Conservation (phyloP, 2,797 vertebrate species). For the Poeciliopsis paucimaculata region DNA sequence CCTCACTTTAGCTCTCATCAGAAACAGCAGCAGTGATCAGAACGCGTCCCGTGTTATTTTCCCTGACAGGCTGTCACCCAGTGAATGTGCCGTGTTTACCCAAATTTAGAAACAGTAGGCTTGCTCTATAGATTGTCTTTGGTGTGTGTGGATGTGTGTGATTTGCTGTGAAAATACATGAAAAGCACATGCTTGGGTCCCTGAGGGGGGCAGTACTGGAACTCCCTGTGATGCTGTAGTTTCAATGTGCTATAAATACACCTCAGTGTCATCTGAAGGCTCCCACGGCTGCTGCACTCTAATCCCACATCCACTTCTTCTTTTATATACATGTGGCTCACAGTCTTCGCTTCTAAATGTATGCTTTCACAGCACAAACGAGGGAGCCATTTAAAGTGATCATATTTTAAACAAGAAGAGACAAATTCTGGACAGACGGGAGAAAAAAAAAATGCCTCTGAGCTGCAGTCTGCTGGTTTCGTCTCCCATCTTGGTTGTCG, state of each 20-base stretch:
- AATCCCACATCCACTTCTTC: conserved; percentile 60
- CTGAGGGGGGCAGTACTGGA: conserved; percentile 58
- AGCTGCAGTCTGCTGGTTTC: conserved; percentile 1
- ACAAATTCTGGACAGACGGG: not conserved
- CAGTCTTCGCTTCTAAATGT: conserved; percentile 10
- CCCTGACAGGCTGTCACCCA: conserved; percentile 62
- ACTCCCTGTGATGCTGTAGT: conserved; percentile 74
- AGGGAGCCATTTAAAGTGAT: not conserved
- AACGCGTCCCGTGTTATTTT: conserved; percentile 60
- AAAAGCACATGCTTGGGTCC: conserved; percentile 67
- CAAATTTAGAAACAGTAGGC: conserved; percentile 51
- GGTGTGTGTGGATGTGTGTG: conserved; percentile 10
- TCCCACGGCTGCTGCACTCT: conserved; percentile 52
- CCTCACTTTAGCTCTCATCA: conserved; percentile 47
- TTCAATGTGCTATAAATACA: conserved; percentile 75
- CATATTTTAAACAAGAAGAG: conserved; percentile 20
- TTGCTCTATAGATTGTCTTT: conserved; percentile 38
- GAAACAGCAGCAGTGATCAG: conserved; percentile 55
- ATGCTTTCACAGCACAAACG: conserved; percentile 1
- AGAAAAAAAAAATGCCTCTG: conserved; percentile 1
- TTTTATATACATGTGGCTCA: conserved; percentile 16
- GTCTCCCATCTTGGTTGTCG: conserved; percentile 9
- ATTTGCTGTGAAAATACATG: conserved; percentile 67
- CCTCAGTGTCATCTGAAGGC: conserved; percentile 64
- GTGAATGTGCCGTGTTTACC: conserved; percentile 64